Conservation (phyloP, 2,113 vertebrate genomes). For the Lates calcarifer region DNA sequence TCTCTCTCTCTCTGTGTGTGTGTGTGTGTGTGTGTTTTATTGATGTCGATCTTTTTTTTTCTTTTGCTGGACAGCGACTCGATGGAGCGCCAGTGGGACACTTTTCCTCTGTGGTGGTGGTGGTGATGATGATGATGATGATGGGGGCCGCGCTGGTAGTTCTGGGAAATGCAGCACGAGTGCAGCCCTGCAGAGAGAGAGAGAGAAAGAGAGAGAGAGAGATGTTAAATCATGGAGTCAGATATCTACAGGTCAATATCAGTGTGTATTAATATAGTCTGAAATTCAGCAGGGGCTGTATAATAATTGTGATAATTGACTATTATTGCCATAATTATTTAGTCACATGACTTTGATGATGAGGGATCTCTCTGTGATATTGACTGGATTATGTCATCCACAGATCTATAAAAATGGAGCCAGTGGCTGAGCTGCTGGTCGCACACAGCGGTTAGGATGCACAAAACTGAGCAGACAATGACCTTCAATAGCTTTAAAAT, state of each 20-base stretch:
- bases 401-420: slow-evolving; percentile 50
- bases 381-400: slow-evolving; percentile 54
- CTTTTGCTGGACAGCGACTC: slow-evolving; percentile 39
- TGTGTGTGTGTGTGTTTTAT: slow-evolving; percentile 14
- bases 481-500: slow-evolving; percentile 77
- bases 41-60: slow-evolving; percentile 46
- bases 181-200: slow-evolving; percentile 72
- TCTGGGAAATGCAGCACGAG: slow-evolving; percentile 75
- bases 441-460: slow-evolving; percentile 54
- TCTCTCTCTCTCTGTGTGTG: not conserved
- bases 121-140: slow-evolving; percentile 55
- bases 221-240: slow-evolving; percentile 38
- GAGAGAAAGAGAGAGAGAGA: slow-evolving; percentile 58
- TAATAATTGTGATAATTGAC: slow-evolving; percentile 24
- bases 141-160: slow-evolving; percentile 62
- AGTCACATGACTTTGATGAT: slow-evolving; percentile 2
- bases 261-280: slow-evolving; percentile 13
- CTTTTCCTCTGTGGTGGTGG: slow-evolving; percentile 54
- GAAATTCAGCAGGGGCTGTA: not conserved
- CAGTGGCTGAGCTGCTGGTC: slow-evolving; percentile 21
- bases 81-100: slow-evolving; percentile 62
- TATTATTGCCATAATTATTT: slow-evolving; percentile 15
- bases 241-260: slow-evolving; percentile 61
- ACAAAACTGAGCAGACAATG: slow-evolving; percentile 74
- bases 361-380: not conserved